Evolutionary conservation across 2,888 invertebrate species (phyloP), one percentile per base, ranked within the genome.

Genomic region (Copidosoma aretas): DNA sequence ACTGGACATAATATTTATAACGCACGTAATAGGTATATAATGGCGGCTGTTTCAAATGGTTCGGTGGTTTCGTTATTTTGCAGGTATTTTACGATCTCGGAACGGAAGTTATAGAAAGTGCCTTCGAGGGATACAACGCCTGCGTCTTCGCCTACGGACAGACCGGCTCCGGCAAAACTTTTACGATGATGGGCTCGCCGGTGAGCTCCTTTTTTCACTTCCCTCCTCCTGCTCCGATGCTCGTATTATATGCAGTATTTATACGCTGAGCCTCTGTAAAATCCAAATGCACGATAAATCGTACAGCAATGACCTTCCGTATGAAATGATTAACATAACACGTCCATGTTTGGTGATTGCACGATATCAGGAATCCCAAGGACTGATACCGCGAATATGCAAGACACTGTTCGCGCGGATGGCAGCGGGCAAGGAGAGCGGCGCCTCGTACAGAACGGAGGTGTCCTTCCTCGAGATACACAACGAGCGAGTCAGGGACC

Each of bases 81-180:
- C 71, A 85, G 84, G 92, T 93, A 75, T 92, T 91, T 84, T 86
- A 89, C 57, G 91, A 92, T 86, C 86, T 93, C 75, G 92, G 92
- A 46, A 87, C 89, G 81, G 92, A 92, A 84, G 92, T 93, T 73
- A 89, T 93, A 73, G 91, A 91, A 84, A 91, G 91, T 1, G 98
- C 98, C 8, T 88, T 99, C 71, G 93, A 95, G 81, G 99, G 99
- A 1, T 99, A 98, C 85, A 99, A 99, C 85, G 98, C 98, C 17
- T 99, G 98, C 77, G 97, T 99, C 75, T 98, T 99, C 87, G 99
- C 98, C 1, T 99, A 99, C 84, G 99, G 98, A 0, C 99, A 99
- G 86, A 99, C 99, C 0, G 98, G 98, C 71, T 98, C 98, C 0
- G 98, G 98, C 62, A 91, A 91, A 84, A 91, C 91, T 14, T 90